A percentile compares a stretch with the other conserved stretches of the same genome.
Evolutionary conservation across 2,113 vertebrate species (phyloP).

Genomic region (Erpornis zantholeuca): DNA sequence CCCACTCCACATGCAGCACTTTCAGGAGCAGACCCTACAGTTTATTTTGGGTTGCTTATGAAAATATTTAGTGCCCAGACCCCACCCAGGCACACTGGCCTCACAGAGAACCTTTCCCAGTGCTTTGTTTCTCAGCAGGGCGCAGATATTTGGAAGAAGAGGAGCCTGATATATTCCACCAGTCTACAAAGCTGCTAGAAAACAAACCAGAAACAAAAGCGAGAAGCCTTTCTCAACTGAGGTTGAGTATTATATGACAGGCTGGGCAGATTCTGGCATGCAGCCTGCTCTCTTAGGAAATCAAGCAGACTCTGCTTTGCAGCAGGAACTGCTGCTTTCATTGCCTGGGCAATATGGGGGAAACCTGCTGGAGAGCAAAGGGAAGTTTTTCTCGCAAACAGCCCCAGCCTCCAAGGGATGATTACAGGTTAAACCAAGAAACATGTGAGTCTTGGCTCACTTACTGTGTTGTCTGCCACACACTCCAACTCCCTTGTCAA

Average conservation of each 20-base stretch:
- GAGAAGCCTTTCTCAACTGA: constrained; percentile 47
- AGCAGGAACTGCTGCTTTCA: constrained; percentile 53
- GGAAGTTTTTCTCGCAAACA: neutral
- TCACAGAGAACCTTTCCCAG: neutral
- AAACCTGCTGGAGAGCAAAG: constrained; percentile 23
- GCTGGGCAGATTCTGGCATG: constrained; percentile 50
- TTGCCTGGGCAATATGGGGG: neutral
- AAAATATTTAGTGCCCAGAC: neutral
- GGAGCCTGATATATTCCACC: neutral
- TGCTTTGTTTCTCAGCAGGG: neutral
- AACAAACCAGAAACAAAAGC: neutral
- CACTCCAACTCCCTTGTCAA: neutral
- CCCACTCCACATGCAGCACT: neutral
- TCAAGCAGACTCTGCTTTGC: constrained; percentile 57
- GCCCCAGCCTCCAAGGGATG: neutral
- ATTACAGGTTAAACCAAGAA: neutral
- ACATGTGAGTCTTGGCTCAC: neutral
- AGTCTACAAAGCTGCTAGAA: neutral
- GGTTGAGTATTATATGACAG: neutral
- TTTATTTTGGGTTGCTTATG: neutral
- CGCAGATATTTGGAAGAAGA: neutral
- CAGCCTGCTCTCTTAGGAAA: constrained; percentile 61
- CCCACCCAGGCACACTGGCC: neutral
- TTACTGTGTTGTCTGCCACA: neutral
- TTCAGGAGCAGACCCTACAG: neutral